phyloP scores from a whole-genome alignment of 2,113 vertebrate species.

The Microtus oregoni region DNA sequence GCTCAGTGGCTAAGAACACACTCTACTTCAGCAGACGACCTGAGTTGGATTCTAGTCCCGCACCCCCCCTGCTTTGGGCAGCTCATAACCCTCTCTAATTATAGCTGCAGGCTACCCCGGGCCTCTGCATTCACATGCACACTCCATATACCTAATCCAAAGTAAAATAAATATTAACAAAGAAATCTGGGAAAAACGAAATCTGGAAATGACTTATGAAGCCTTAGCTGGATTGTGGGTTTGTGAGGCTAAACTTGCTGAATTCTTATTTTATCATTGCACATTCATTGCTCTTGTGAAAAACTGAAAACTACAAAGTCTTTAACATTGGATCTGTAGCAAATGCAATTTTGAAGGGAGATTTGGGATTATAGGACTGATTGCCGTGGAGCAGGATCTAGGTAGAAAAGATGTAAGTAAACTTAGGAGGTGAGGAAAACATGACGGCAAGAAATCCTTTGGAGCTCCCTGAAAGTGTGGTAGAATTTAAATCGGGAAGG shows the following conservation, averaged over 20 bases:
- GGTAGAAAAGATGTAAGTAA: neutral
- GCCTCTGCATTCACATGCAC: neutral
- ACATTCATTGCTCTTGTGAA: neutral
- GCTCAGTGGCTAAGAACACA: neutral
- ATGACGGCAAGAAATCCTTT: neutral
- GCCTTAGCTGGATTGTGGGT: conserved; percentile 23
- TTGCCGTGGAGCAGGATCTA: neutral
- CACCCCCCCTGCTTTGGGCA: too few species aligned
- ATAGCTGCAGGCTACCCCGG: too few species aligned
- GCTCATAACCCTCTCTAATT: too few species aligned
- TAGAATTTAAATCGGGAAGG: neutral
- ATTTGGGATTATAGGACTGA: neutral
- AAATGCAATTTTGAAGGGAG: neutral
- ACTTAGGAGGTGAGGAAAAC: neutral
- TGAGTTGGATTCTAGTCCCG: neutral
- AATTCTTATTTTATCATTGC: neutral
- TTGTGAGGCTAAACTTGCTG: neutral
- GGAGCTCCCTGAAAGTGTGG: neutral
- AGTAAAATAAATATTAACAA: neutral
- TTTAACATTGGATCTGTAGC: neutral
- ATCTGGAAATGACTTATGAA: conserved; percentile 20
- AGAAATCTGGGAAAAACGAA: neutral
- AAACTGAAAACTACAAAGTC: neutral
- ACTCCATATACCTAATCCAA: neutral
- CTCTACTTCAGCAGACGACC: neutral